Evolutionary conservation across 1,140 invertebrate species (phyloP), one percentile per base, ranked within the genome.

Genomic region (Ephestia elutella): DNA sequence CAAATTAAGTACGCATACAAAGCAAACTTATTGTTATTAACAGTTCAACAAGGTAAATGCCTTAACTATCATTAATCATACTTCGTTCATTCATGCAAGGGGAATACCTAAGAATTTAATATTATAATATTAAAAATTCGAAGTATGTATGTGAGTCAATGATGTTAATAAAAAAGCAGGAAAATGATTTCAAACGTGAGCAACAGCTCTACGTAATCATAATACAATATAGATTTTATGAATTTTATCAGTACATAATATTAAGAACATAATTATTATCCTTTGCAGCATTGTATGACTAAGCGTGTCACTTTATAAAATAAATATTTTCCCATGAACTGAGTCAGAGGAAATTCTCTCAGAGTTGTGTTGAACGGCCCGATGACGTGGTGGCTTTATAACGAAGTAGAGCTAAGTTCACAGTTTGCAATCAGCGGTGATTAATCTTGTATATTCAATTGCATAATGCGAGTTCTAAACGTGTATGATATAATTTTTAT

Each of bases 331-430:
- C 54, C 32, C 54, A 54, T 30, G 53, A 58, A 51, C 44, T 63
- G 62, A 63, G 54, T 63, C 62, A 63, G 49, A 54, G 19, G 28
- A 53, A 57, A 44, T 44, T 15, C 38, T 44, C 38, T 44, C 13
- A 44, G 15, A 44, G 2, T 10, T 32, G 8, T 32, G 30, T 25
- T 3, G 2, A 25, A 25, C 21, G 21, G 7, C 30, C 11, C 30
- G 15, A 15, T 38, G 38, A 35, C 51, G 48, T 49, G 49, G 48
- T 55, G 51, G 21, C 51, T 38, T 51, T 58, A 62, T 48, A 32
- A 5, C 30, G 13, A 15, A 2, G 2, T 15, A 15, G n/a, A n/a
- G 13, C 38, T 44, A 44, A 44, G 38, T n/a, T 44, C 13, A 44
- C 15, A 44, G 13, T 13, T 44, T 44, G 38, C n/a, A 15, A 44